phyloP scores from a whole-genome alignment of 2,113 vertebrate genomes.

The Haplochromis vanheusdeni region DNA sequence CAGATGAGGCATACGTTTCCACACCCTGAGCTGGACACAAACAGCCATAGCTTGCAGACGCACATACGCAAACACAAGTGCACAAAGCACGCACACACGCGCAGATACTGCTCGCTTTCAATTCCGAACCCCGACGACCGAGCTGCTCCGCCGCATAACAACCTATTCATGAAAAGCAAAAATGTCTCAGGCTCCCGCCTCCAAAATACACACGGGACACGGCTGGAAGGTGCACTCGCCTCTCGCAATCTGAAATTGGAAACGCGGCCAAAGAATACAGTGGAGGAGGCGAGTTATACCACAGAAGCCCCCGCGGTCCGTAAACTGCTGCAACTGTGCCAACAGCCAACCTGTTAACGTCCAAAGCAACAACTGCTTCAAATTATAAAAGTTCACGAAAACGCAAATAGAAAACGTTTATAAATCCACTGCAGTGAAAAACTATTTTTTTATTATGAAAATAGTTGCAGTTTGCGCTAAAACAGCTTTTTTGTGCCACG shows the following conservation, averaged over 20 bases:
- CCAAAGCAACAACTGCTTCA: not conserved
- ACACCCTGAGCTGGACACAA: constrained; percentile 20
- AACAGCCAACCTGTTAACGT: not conserved
- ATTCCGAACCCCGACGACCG: not conserved
- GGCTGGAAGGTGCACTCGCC: constrained; percentile 42
- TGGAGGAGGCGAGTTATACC: not conserved
- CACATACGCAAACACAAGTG: constrained; percentile 55
- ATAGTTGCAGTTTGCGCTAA: not conserved
- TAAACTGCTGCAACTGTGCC: not conserved
- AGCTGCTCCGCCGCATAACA: constrained; percentile 50
- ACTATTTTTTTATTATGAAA: accelerated
- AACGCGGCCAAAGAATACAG: constrained; percentile 37
- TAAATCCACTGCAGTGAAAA: no score
- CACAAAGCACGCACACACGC: constrained; percentile 53
- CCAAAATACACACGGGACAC: constrained; percentile 61
- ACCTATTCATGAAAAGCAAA: constrained; percentile 57
- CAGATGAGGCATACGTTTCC: constrained; percentile 13
- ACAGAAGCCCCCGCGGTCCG: not conserved
- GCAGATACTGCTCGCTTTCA: constrained; percentile 67
- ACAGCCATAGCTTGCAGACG: constrained; percentile 21
- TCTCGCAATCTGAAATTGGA: constrained; percentile 46
- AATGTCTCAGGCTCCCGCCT: constrained; percentile 52
- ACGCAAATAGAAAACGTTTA: not conserved
- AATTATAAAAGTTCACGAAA: not conserved
- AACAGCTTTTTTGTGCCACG: not conserved